Base-by-base conservation (phyloP, 2,888 invertebrate species). In the Drosophila vallismaia region DNA sequence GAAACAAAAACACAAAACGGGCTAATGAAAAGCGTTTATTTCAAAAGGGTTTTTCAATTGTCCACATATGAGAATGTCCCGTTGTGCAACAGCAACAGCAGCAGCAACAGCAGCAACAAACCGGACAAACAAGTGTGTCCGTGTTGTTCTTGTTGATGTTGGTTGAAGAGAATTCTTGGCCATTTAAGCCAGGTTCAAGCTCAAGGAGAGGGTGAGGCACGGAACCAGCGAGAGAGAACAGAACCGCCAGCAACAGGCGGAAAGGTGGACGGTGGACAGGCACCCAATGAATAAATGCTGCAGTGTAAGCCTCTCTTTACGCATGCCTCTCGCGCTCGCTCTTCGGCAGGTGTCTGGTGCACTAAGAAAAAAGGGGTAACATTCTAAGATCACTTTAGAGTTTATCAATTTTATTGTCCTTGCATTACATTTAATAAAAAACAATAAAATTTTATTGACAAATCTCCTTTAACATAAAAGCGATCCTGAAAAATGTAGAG, bases 91-190 rank as follows among this genome's bases (percentile, higher is more conserved):
- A 40, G 31, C 68, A 64, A 40, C 60, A 63, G 54, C 29, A 64
- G 24, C 44, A 44, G 4, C 24, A 44, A 8, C 6, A 40, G 24
- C 19, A 44, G 9, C 44, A 62, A 74, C 81, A 86, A 88, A 84
- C 88, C 76, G 76, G 86, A 80, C 71, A 73, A 84, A 63, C 83
- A 77, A 86, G 86, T 77, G 19, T 19, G 19, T 19, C 19, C 19
- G 19, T 19, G 69, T 58, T 54, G 56, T 59, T 60, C 33, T 58
- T 66, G 71, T 59, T 64, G 54, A 46, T 74, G 71, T 60, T 48
- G 67, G 53, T 72, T 19, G 19, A 63, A 7, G 48, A 63, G 55
- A 52, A 74, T 56, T 48, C 54, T 58, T 62, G 46, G 45, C 60
- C 60, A 45, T 38, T 62, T 14, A 29, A 64, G 58, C 45, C 52